These are phyloP conservation scores for Rhopilema esculentum DNA, from an alignment of 30 jellyfish, hydroid and myxozoan genomes.

Conservation along the genomic window DNA sequence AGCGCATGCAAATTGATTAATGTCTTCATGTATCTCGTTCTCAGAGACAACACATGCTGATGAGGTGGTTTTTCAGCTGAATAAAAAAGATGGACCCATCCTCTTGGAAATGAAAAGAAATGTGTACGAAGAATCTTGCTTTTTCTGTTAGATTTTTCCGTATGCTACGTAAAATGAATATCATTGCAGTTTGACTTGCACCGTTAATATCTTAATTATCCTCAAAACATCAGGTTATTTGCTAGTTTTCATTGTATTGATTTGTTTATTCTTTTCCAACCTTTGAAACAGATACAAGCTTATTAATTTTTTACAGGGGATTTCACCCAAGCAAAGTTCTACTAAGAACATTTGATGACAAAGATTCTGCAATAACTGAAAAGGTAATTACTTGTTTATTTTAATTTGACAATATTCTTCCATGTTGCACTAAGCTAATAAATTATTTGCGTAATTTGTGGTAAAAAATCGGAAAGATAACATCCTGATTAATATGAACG, in stretches of 20 bases:
- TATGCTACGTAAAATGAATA: no score
- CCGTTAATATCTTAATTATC: no score
- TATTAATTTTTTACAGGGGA: background rate
- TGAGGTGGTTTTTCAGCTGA: background rate
- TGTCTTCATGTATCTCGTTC: background rate
- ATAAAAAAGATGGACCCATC: background rate
- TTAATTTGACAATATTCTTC: no score
- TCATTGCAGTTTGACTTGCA: no score
- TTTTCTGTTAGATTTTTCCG: background rate
- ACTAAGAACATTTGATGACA: conserved; percentile 2
- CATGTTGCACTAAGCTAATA: no score
- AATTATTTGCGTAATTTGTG: no score
- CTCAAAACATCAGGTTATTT: no score
- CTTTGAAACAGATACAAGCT: no score
- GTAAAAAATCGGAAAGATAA: no score
- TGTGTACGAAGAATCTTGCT: background rate
- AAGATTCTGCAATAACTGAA: background rate
- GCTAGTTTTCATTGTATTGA: no score
- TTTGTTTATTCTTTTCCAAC: no score
- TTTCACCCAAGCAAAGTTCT: conserved; percentile 3
- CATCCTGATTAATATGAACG: background rate
- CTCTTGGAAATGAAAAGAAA: conserved; percentile 1
- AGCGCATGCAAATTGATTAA: background rate
- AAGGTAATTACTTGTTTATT: background rate
- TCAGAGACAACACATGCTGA: background rate